A percentile compares a stretch with the other conserved stretches of the same genome.
Conservation (phyloP, 1,140 invertebrate genomes). For the Eurosta solidaginis region DNA sequence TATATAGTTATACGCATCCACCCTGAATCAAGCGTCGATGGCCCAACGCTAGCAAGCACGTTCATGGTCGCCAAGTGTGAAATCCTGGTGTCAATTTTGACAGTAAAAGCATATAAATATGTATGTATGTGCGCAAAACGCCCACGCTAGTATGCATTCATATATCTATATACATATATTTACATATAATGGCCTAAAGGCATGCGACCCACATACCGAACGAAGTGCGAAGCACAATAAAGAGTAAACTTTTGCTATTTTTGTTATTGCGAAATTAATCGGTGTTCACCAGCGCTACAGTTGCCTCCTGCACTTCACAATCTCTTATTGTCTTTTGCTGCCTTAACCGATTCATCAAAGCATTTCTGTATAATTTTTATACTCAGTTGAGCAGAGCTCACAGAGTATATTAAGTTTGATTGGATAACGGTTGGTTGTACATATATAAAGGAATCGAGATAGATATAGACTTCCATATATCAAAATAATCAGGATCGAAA, state of each 20-base stretch:
- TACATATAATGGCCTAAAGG: neutral
- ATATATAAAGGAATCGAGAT: too few relatives aligned
- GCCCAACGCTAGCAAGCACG: neutral
- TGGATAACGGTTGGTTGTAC: too few relatives aligned
- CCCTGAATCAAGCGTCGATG: neutral
- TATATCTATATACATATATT: neutral
- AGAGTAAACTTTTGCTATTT: neutral
- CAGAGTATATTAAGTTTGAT: too few relatives aligned
- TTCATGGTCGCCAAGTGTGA: slow-evolving; percentile 27
- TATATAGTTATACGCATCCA: too few relatives aligned
- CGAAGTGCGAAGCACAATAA: too few relatives aligned
- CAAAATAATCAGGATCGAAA: too few relatives aligned
- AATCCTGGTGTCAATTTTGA: slow-evolving; percentile 17
- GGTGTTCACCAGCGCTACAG: neutral
- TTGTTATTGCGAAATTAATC: neutral
- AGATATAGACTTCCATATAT: too few relatives aligned
- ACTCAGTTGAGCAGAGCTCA: too few relatives aligned
- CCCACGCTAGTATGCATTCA: too few relatives aligned
- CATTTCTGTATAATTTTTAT: neutral
- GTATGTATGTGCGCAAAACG: neutral
- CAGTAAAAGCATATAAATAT: neutral
- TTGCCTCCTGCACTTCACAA: neutral
- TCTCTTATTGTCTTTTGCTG: neutral
- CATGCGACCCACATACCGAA: too few relatives aligned
- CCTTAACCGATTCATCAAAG: neutral